phyloP scores from a whole-genome alignment of 2,888 invertebrate species.

The Chalcosyrphus nemorum region DNA sequence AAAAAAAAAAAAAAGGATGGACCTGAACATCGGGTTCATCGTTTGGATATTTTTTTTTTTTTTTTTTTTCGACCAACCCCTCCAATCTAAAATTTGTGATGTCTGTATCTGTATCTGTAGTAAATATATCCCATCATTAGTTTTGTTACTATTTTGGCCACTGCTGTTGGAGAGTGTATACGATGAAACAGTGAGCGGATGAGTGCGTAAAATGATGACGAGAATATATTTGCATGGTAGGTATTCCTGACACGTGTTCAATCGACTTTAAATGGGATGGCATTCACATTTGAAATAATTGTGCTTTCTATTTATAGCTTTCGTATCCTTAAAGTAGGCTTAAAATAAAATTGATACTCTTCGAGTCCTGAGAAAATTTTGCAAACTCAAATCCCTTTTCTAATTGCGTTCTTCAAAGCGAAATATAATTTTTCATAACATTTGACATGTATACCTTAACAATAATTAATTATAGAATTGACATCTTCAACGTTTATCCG shows the following conservation, averaged over 20 bases:
- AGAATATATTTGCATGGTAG: conserved; percentile 45
- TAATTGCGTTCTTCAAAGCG: neutral
- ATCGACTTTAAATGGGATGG: conserved; percentile 41
- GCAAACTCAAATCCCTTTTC: neutral
- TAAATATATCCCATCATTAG: conserved; percentile 55
- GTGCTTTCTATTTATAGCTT: neutral
- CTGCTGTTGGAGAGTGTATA: neutral
- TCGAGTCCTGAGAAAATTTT: no score
- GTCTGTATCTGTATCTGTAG: conserved; percentile 16
- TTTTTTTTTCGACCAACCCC: conserved; percentile 19
- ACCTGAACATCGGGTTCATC: conserved; percentile 47
- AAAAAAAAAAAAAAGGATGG: conserved; percentile 70
- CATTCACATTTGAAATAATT: conserved; percentile 13
- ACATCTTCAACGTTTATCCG: conserved; percentile 26
- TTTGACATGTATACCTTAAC: conserved; percentile 19
- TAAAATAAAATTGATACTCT: no score
- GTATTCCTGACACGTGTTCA: conserved; percentile 44
- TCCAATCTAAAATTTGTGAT: neutral
- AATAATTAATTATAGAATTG: conserved; percentile 58
- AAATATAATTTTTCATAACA: conserved; percentile 2
- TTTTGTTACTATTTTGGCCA: conserved; percentile 55
- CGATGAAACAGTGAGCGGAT: conserved; percentile 24
- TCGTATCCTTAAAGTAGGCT: no score
- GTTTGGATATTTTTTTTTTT: neutral
- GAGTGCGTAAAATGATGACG: conserved; percentile 49